These are phyloP conservation scores for Babylonia areolata DNA, from an alignment of 1,140 invertebrate genomes.

Conservation along the genomic window DNA sequence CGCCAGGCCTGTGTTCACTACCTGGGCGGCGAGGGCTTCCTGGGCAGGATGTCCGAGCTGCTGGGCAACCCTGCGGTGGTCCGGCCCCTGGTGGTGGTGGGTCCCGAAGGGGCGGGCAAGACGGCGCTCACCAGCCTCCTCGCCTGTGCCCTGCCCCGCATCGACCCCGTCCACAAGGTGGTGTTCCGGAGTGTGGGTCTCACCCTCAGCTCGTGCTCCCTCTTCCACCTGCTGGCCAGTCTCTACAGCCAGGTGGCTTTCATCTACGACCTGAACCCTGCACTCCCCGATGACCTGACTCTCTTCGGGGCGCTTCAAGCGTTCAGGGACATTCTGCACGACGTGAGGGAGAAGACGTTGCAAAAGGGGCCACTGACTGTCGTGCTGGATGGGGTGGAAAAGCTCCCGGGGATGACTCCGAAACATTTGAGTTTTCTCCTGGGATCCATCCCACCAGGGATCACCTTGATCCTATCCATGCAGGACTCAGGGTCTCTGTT, in stretches of 20 bases:
- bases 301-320: slow-evolving; percentile 30
- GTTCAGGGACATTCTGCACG: slow-evolving; percentile 37
- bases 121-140: slow-evolving; percentile 41
- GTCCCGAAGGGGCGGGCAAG: slow-evolving; percentile 44
- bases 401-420: slow-evolving; percentile 31
- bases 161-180: slow-evolving; percentile 34
- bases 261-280: slow-evolving; percentile 35
- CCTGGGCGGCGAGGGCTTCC: slow-evolving; percentile 2
- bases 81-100: slow-evolving; percentile 28
- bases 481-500: slow-evolving; percentile 14
- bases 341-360: slow-evolving; percentile 22
- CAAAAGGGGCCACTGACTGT: slow-evolving; percentile 39
- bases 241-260: slow-evolving; percentile 44
- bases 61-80: not conserved
- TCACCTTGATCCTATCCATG: slow-evolving; percentile 40
- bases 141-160: slow-evolving; percentile 11
- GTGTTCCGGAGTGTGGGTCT: slow-evolving; percentile 43
- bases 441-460: slow-evolving; percentile 31
- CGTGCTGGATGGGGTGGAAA: slow-evolving; percentile 46
- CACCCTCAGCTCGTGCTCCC: slow-evolving; percentile 39
- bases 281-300: slow-evolving; percentile 30
- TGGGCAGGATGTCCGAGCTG: slow-evolving; percentile 20
- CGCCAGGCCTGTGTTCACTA: not conserved
- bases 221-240: slow-evolving; percentile 44
- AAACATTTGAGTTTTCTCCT: slow-evolving; percentile 41